A percentile compares a stretch with the other conserved stretches of the same genome.
Evolutionary conservation across 2,797 vertebrate species (phyloP).

Genomic region (Pagetopsis macropterus): DNA sequence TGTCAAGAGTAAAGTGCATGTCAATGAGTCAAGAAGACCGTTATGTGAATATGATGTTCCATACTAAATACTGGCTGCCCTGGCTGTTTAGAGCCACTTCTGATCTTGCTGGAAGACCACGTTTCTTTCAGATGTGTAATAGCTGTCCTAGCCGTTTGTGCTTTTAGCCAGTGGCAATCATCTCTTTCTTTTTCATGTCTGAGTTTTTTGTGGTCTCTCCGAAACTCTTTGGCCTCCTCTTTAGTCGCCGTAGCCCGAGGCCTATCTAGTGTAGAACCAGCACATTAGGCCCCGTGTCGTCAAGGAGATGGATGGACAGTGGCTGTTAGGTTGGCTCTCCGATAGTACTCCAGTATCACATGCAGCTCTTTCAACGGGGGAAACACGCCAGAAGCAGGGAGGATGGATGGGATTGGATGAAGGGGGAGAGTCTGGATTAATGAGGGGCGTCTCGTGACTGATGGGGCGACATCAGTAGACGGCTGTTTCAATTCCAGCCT

Average conservation of each 20-base stretch:
- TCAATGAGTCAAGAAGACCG: conserved; percentile 35
- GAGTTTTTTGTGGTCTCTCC: conserved; percentile 31
- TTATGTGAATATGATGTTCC: conserved; percentile 12
- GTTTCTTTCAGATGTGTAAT: conserved; percentile 42
- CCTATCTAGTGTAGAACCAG: conserved; percentile 36
- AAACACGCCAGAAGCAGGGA: conserved; percentile 58
- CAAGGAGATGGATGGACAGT: conserved; percentile 73
- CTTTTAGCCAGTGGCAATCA: conserved; percentile 32
- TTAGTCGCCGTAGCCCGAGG: conserved; percentile 40
- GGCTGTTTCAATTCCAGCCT: conserved; percentile 80
- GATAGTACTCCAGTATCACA: conserved; percentile 52
- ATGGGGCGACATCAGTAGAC: conserved; percentile 74
- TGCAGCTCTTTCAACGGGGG: conserved; percentile 62
- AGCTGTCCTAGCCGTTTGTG: conserved; percentile 40
- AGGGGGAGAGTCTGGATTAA: conserved; percentile 70
- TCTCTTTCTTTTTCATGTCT: conserved; percentile 7
- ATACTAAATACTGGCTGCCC: not conserved
- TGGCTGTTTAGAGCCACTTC: conserved; percentile 22
- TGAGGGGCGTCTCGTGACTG: conserved; percentile 76
- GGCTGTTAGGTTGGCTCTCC: conserved; percentile 57
- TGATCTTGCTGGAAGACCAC: conserved; percentile 40
- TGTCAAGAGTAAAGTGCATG: conserved; percentile 47
- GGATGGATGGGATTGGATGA: conserved; percentile 59
- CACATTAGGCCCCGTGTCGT: conserved; percentile 62
- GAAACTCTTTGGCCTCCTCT: conserved; percentile 32